phyloP scores from a whole-genome alignment of 2,797 vertebrate species.

The Hafferia zeledoni region DNA sequence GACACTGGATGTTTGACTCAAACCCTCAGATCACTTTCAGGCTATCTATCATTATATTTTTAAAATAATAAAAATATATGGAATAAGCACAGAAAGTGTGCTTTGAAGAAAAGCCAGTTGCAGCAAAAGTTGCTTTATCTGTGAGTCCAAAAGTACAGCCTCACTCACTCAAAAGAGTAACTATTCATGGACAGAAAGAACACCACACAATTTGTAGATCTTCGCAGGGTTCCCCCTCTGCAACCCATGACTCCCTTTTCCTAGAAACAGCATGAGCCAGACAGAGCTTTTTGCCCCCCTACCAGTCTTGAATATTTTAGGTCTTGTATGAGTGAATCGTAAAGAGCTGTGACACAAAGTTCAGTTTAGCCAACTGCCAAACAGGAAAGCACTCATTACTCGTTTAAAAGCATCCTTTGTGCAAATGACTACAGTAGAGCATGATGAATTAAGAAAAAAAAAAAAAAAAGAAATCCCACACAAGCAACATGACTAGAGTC shows the following conservation, averaged over 20 bases:
- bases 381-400: constrained; percentile 59
- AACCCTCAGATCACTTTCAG: not conserved
- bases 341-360: constrained; percentile 50
- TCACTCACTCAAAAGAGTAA: constrained; percentile 31
- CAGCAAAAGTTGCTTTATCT: constrained; percentile 37
- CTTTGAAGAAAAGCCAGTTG: constrained; percentile 26
- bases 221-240: not conserved
- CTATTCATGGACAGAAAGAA: constrained; percentile 33
- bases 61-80: not conserved
- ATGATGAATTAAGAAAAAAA: not conserved
- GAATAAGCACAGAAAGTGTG: not conserved
- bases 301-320: constrained; percentile 39
- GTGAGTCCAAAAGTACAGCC: constrained; percentile 16
- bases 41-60: not conserved
- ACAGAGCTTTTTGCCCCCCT: constrained; percentile 42
- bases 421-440: not conserved
- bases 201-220: constrained; percentile 39
- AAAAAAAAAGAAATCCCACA: not conserved
- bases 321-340: constrained; percentile 43
- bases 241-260: constrained; percentile 4
- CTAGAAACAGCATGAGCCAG: constrained; percentile 56
- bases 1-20: not conserved
- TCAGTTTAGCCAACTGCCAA: constrained; percentile 42
- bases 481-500: not conserved
- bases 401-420: constrained; percentile 43